Base-by-base conservation (phyloP, 2,888 invertebrate species). In the Dorcus hopei region DNA sequence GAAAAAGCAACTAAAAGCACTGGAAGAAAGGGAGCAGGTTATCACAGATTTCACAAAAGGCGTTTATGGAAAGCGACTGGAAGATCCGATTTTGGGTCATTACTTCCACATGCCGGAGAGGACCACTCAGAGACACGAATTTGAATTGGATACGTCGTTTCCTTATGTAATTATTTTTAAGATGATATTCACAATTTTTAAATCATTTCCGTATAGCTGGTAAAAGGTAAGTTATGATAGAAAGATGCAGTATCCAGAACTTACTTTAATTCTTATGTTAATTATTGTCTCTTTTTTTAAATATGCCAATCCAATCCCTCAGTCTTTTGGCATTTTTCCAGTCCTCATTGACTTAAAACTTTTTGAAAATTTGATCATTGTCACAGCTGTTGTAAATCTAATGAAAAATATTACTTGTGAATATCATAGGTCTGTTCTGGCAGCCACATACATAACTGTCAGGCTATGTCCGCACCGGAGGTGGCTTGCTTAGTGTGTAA, bases 101-200 rank as follows among this genome's bases (percentile, higher is more conserved):
- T 80, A 86, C 75, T 84, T 85, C 71, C 58, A 74, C 49, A 75
- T 87, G 65, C 85, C 87, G 33, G 66, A 74, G 56, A 80, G 82
- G 40, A 82, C 81, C 41, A 81, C 82, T 9, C 74, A 80, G 6
- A 80, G 77, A 70, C 81, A 76, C 65, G 78, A 76, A 61, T 80
- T 85, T 53, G 68, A 73, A 51, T 81, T 90, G 64, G 87, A 89
- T 72, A 85, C 83, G 66, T 82, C 85, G 5, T 80, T 88, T 64
- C 81, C 83, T 60, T 81, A 84, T 66, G 81, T 82, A 73, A 72
- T 62, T 45, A 26, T 52, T 33, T 33, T 33, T 33, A 4, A 1
- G 26, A 33, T 33, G 3, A 33, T 40, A 1, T 61, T 52, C 53
- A 61, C 39, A 42, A 49, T 52, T 33, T 26, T 39, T 41, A 40